Conservation (phyloP, 2,113 vertebrate genomes). For the Hipposideros armiger region DNA sequence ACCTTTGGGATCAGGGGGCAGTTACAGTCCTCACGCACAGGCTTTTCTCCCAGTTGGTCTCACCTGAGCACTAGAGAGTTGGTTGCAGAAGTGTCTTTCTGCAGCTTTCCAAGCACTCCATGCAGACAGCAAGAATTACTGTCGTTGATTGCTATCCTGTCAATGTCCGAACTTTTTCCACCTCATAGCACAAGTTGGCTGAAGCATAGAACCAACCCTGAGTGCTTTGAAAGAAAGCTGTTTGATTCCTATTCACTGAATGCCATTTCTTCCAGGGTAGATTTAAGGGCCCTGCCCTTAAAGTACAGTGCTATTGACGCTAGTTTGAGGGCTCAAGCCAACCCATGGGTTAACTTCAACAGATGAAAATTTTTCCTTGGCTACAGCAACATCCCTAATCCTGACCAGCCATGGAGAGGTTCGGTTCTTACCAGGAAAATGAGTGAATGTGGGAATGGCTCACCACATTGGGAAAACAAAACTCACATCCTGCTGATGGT, state of each 20-base stretch:
- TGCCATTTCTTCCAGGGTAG: conserved; percentile 77
- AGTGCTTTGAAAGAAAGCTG: conserved; percentile 73
- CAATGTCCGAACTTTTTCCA: conserved; percentile 38
- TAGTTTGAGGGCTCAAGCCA: conserved; percentile 79
- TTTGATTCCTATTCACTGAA: conserved; percentile 78
- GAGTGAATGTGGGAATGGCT: conserved; percentile 84
- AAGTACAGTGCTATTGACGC: conserved; percentile 74
- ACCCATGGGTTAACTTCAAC: conserved; percentile 82
- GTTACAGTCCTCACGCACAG: conserved; percentile 9
- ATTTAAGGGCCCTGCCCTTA: conserved; percentile 76
- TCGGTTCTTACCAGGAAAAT: conserved; percentile 84
- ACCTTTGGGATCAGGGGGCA: conserved; percentile 29
- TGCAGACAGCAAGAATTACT: conserved; percentile 30
- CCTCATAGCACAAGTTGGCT: conserved; percentile 49
- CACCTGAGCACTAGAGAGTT: conserved; percentile 39
- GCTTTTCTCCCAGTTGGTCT: conserved; percentile 61
- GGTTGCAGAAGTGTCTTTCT: conserved; percentile 54
- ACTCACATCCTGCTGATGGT: conserved; percentile 83
- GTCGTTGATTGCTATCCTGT: conserved; percentile 29
- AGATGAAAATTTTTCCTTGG: conserved; percentile 85
- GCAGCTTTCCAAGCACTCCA: conserved; percentile 49
- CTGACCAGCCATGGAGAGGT: conserved; percentile 85
- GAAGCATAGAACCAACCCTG: conserved; percentile 54
- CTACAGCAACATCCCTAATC: conserved; percentile 85
- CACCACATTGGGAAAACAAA: conserved; percentile 85